A percentile compares a stretch with the other conserved stretches of the same genome.
Evolutionary conservation across 2,113 vertebrate species (phyloP).

Genomic region (Nematolebias whitei): DNA sequence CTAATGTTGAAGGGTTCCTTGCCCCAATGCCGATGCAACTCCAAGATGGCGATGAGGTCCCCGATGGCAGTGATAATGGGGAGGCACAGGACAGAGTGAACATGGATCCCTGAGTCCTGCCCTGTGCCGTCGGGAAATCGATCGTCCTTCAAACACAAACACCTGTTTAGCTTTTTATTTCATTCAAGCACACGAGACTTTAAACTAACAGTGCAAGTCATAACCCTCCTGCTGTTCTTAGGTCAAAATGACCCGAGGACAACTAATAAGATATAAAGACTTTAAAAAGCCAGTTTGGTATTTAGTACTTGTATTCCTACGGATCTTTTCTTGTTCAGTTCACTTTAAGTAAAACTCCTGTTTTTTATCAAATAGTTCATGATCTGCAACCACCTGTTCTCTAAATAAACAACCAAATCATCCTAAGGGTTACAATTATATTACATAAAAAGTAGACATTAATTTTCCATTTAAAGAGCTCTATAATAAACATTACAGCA

Average conservation of each 20-base stretch:
- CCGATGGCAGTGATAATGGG: constrained; percentile 96
- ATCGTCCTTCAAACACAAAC: constrained; percentile 84
- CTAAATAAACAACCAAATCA: background rate
- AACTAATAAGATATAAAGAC: too few relatives aligned
- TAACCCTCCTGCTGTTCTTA: too few relatives aligned
- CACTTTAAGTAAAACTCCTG: background rate
- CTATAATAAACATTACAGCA: background rate
- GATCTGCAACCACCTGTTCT: background rate
- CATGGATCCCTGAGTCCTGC: constrained; percentile 90
- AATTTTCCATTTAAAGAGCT: background rate
- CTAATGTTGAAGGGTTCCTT: constrained; percentile 92
- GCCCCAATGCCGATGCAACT: constrained; percentile 93
- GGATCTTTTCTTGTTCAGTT: background rate
- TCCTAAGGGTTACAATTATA: background rate
- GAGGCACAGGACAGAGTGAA: constrained; percentile 96
- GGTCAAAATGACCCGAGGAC: too few relatives aligned
- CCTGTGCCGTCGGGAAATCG: constrained; percentile 95
- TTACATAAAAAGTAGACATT: background rate
- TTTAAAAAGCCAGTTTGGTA: too few relatives aligned
- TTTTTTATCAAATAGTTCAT: background rate
- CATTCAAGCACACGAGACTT: background rate
- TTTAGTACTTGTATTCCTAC: too few relatives aligned
- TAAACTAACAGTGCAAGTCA: background rate
- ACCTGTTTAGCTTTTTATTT: background rate
- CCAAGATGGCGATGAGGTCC: constrained; percentile 94